phyloP scores from a whole-genome alignment of 1,140 invertebrate genomes.

The Archivesica marissinica region DNA sequence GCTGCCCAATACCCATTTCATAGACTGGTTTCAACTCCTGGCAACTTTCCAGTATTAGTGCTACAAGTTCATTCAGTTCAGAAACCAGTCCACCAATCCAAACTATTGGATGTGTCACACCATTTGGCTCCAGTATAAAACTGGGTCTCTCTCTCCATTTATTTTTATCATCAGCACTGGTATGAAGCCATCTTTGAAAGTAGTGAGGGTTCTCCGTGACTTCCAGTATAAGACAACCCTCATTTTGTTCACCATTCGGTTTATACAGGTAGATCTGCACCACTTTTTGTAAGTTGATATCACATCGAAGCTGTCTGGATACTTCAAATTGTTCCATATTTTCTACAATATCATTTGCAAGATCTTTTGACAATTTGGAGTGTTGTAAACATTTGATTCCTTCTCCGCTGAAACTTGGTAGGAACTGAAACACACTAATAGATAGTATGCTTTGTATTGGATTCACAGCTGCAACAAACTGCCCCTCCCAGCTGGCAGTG shows the following conservation, averaged over 20 bases:
- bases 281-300: constrained; percentile 44
- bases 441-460: constrained; percentile 31
- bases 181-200: constrained; percentile 59
- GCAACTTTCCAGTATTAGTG: constrained; percentile 36
- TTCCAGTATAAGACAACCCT: constrained; percentile 36
- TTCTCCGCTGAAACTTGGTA: constrained; percentile 44
- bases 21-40: constrained; percentile 8
- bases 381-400: constrained; percentile 48
- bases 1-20: not conserved
- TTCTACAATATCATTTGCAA: constrained; percentile 49
- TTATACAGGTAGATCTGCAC: constrained; percentile 28
- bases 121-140: constrained; percentile 12
- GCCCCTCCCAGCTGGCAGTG: constrained; percentile 43
- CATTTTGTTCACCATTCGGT: constrained; percentile 25
- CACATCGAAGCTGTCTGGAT: constrained; percentile 45
- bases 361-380: constrained; percentile 42
- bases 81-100: constrained; percentile 50
- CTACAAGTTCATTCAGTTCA: constrained; percentile 52
- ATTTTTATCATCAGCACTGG: constrained; percentile 62
- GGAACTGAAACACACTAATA: constrained; percentile 48
- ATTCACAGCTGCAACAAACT: constrained; percentile 56
- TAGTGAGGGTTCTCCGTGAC: constrained; percentile 11
- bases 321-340: constrained; percentile 62
- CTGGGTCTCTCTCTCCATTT: constrained; percentile 37
- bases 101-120: not conserved